Evolutionary conservation across 2,113 vertebrate genomes (phyloP).

Genomic region (Salvelinus alpinus): DNA sequence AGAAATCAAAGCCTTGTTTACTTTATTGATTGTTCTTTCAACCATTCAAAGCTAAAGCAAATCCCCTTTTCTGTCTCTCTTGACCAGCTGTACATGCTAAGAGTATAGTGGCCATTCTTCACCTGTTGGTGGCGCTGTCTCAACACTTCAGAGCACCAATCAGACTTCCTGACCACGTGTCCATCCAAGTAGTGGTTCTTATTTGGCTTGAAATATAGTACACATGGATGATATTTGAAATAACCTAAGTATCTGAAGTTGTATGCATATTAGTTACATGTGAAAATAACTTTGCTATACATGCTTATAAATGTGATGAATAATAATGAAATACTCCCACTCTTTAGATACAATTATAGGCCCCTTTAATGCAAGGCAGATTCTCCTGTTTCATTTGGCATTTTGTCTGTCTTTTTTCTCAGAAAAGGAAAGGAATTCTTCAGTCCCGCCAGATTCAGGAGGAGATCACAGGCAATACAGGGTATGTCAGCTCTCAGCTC

Average conservation of each 20-base stretch:
- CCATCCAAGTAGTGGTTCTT: constrained; percentile 93
- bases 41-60: not conserved
- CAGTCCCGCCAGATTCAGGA: constrained; percentile 97
- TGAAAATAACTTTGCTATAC: too few species aligned
- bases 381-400: constrained; percentile 1
- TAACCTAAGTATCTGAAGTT: too few species aligned
- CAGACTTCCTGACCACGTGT: constrained; percentile 94
- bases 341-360: too few species aligned
- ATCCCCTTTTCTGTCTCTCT: not conserved
- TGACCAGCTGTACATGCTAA: constrained; percentile 91
- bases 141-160: constrained; percentile 97
- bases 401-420: constrained; percentile 57
- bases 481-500: constrained; percentile 77
- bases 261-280: too few species aligned
- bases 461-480: constrained; percentile 98
- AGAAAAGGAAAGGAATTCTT: constrained; percentile 98
- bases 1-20: constrained; percentile 7
- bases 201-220: not conserved
- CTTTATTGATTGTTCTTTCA: constrained; percentile 25
- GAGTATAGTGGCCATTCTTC: constrained; percentile 94
- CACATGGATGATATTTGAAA: not conserved
- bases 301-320: too few species aligned
- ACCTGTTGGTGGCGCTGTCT: constrained; percentile 92
- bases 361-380: not conserved
- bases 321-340: too few species aligned